Base-by-base conservation (phyloP, 2,113 vertebrate species). In the Panurus biarmicus region DNA sequence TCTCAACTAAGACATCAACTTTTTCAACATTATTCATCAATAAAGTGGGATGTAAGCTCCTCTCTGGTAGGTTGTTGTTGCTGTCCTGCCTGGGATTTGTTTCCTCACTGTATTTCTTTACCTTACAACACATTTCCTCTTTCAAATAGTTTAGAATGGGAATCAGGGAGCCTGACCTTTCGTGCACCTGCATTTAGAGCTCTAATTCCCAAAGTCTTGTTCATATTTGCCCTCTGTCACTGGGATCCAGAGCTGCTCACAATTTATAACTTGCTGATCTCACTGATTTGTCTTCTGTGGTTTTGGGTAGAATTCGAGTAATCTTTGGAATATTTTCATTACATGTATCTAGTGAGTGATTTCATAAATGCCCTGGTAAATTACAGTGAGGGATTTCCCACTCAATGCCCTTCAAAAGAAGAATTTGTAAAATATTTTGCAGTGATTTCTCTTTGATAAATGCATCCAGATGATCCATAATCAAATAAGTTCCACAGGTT, bases 21-120 rank as follows among this genome's bases (percentile, higher is more conserved):
- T 56, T 74, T 77, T 54, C 24, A 33, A 16, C 9, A 50, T 47
- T n/a, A 44, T 57, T 53, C 31, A 29, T 87, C 9, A 74, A 50
- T 56, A 48, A 73, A 33, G 61, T 93, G 79, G 71, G 67, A 85
- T 79, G 57, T 57, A 84, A 94, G 40, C 96, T 96, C 89, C 95
- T 98, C 97, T 93, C 89, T 85, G 84, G 56, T 90, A 58, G 29
- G 16, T 4, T 62, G 26, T 42, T 74, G 38, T 23, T 64, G 7
- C 38, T 58, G n/a, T 22, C 22, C 31, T 60, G 44, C 47, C 44
- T 47, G 71, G n/a, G 47, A 70, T 76, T 86, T 83, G 29, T 88
- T 91, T 80, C 28, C 65, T 90, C 83, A 53, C 69, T 6, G 4
- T 15, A 50, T 67, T 88, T 74, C 65, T 77, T 64, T 58, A n/a